phyloP scores from a whole-genome alignment of 2,888 invertebrate genomes.

The Lampropteryx suffumata region DNA sequence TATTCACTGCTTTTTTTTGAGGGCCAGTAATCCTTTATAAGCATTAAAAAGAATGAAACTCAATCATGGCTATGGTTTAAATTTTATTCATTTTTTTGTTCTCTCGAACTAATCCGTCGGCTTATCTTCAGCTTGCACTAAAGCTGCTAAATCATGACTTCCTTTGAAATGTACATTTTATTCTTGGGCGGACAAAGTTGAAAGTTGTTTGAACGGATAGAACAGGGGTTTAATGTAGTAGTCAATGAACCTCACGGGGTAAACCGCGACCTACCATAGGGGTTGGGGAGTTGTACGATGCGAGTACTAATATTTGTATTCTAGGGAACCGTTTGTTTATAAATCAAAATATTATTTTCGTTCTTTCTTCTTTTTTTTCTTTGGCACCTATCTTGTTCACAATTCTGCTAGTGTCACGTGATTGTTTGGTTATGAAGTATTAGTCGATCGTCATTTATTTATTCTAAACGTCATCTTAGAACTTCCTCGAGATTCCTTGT shows the following conservation, averaged over 20 bases:
- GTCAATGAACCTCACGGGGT: slow-evolving; percentile 68
- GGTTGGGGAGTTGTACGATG: slow-evolving; percentile 49
- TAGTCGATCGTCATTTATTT: no score
- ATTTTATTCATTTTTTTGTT: slow-evolving; percentile 68
- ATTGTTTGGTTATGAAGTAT: no score
- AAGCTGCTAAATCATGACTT: slow-evolving; percentile 47
- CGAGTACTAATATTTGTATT: slow-evolving; percentile 16
- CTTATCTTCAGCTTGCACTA: slow-evolving; percentile 74
- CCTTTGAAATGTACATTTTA: slow-evolving; percentile 36
- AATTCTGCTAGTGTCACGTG: no score
- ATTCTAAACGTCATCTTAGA: no score
- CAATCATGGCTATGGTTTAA: slow-evolving; percentile 59
- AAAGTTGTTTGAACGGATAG: slow-evolving; percentile 35
- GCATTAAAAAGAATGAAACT: slow-evolving; percentile 52
- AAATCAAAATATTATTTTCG: no score
- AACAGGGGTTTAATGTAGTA: slow-evolving; percentile 53
- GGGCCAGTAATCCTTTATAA: slow-evolving; percentile 26
- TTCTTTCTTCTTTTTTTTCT: no score
- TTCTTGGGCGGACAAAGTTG: slow-evolving; percentile 29
- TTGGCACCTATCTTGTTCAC: no score
- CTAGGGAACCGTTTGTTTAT: neutral
- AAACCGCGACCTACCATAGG: slow-evolving; percentile 77
- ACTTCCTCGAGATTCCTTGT: no score
- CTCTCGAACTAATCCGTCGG: slow-evolving; percentile 68
- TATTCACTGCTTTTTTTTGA: slow-evolving; percentile 13